Base-by-base conservation (phyloP, 1,140 invertebrate species). In the Drosophila obscura region DNA sequence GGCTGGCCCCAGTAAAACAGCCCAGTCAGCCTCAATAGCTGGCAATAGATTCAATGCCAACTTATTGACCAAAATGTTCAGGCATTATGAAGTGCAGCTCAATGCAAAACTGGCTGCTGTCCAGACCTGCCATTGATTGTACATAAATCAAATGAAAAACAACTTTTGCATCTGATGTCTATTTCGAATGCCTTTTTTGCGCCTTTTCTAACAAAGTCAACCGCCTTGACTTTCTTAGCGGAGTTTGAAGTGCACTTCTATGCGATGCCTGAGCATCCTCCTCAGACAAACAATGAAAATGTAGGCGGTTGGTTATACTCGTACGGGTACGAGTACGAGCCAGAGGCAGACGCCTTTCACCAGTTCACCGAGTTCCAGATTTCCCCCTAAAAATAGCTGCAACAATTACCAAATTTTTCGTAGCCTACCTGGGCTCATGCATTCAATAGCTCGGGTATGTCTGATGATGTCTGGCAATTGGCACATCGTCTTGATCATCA, bases 161-260 rank as follows among this genome's bases (percentile, higher is more conserved):
- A 46, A 77, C 78, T 77, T 81, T 81, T 77, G 67, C 61, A 52
- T 64, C 55, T 67, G 78, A 81, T 46, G 59, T 73, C 35, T 41
- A 15, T 13, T 55, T 44, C 62, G 51, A 39, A 39, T 39, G 35
- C 11, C 35, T 41, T 24, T 13, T 55, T 48, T 73, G 49, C 43
- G 56, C 49, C 45, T 60, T 78, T 75, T 41, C 45, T 65, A 39
- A 44, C 24, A 44, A 81, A 82, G 50, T 49, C 55, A 73, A 66
- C 74, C 63, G 79, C 79, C 79, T 82, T 82, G 79, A 82, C 79
- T 82, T 82, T 82, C 79, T 82, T 82, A 59, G 73, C 35, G 45
- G 8, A 48, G 59, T 46, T 31, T 61, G 39, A 59, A 77, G 74
- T 61, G 56, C 63, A 43, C 72, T 65, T 48, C 48, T 28, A 35